Base-by-base conservation (phyloP, 2,113 vertebrate genomes). In the Hippoglossus stenolepis region DNA sequence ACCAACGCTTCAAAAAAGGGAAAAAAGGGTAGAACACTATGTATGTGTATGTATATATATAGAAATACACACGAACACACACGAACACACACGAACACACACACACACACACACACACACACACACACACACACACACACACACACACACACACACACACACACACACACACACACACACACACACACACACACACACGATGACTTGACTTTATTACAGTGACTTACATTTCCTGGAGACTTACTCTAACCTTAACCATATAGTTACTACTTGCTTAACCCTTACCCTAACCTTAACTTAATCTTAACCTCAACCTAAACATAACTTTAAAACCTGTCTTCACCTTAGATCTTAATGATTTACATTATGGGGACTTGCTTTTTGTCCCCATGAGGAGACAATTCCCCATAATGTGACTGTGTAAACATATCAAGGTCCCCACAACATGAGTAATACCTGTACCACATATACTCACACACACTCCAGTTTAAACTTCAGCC, bases 1-100 rank as follows among this genome's bases (percentile, higher is more conserved):
- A 14, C 54, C 54, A 59, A 77, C 57, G 24, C 68, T 83, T 85
- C 62, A 73, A 90, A 89, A 79, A 65, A 67, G 71, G 76, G 84
- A 45, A 35, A 38, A 57, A 69, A 10, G 59, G 18, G 49, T 7
- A 31, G 75, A 85, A 86, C 65, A 61, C 67, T n/a, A 77, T 58
- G 51, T 24, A 65, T 53, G 23, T 13, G 60, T 21, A 13, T 17
- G 57, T 21, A 13, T 49, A 47, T n/a, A 24, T 2, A 35, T 35
- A 54, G 14, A 54, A n/a, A 54, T 21, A 54, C 5, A 53, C 1
- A n/a, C 18, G 2, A 0, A n/a, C 51, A 53, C 23, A 10, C 0
- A n/a, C 51, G 4, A 1, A 53, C 23, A 54, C 5, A 53, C 1
- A n/a, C 18, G n/a, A n/a, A 10, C 0, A n/a, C 51, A 53, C 23